Conservation (phyloP, 2,797 vertebrate species). For the Rhinella marina region DNA sequence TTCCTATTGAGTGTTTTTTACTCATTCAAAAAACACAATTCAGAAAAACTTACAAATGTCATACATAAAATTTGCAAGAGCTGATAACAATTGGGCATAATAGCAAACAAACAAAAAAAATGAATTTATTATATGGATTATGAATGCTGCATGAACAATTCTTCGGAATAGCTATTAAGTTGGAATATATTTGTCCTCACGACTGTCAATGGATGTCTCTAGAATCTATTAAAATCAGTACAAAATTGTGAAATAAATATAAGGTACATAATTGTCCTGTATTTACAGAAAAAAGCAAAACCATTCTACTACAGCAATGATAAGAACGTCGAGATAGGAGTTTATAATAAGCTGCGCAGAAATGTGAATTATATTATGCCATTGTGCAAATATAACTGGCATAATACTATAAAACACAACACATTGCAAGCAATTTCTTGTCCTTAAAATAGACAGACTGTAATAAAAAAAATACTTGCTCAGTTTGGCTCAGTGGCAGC, state of each 20-base stretch:
- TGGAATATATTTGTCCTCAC: conserved; percentile 8
- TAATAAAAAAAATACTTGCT: conserved; percentile 47
- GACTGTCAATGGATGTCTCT: conserved; percentile 29
- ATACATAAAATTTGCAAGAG: conserved; percentile 24
- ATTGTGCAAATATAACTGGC: conserved; percentile 34
- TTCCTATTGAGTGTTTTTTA: conserved; percentile 39
- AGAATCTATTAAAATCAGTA: conserved; percentile 36
- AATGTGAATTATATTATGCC: conserved; percentile 27
- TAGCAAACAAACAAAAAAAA: conserved; percentile 9
- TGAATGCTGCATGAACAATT: conserved; percentile 33
- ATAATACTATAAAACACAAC: conserved; percentile 17
- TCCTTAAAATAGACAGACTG: conserved; percentile 52
- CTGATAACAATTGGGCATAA: conserved; percentile 37
- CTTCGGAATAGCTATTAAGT: conserved; percentile 27
- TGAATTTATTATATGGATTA: conserved; percentile 15
- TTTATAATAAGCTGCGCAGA: conserved; percentile 29
- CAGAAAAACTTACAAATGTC: conserved; percentile 29
- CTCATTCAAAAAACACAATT: conserved; percentile 33
- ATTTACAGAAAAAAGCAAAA: conserved; percentile 41
- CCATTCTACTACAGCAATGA: conserved; percentile 17
- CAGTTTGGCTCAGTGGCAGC: conserved; percentile 28
- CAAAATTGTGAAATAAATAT: conserved; percentile 36
- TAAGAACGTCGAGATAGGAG: conserved; percentile 39
- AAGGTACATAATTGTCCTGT: conserved; percentile 32
- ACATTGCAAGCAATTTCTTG: conserved; percentile 21